Base-by-base conservation (phyloP, 2,888 invertebrate genomes). In the Hartigia nigra region DNA sequence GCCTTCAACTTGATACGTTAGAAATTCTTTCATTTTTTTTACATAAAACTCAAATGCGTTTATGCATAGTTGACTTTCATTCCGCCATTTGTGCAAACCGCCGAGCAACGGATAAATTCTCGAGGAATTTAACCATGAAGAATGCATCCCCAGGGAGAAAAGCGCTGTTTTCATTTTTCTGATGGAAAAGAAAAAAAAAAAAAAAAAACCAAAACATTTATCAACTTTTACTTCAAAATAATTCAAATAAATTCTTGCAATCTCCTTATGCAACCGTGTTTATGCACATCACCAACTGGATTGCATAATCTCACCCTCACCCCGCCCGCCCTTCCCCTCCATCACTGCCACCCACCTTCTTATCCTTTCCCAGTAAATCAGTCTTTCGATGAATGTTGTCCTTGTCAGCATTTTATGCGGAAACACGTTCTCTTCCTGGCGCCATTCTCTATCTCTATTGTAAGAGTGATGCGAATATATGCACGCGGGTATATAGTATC, bases 381-480 rank as follows among this genome's bases (percentile, higher is more conserved):
- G 72, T 72, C 78, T 79, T 78, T 23, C 55, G 55, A 9, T 70
- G 69, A 75, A 70, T 74, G 74, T 75, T 75, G 75, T 69, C 23
- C 23, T 23, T 55, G 55, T 55, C 55, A 55, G 55, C 23, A 55
- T 55, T 55, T 55, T 55, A 55, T 55, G 55, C 55, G 55, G 55
- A 55, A 55, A 55, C 55, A 55, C 55, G 55, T 55, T 55, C 23
- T 55, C 55, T 55, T 55, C 55, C 55, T 55, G 55, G 55, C 23
- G 55, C 55, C 55, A 55, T 55, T 55, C 23, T 55, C 55, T 9
- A 55, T 55, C 55, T 23, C 55, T 23, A 23, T 55, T 55, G 23
- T 23, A 23, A 23, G 55, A 55, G 55, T 23, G 55, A 55, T 23
- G 55, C 55, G 55, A 55, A 14, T 55, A 55, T 23, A 55, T 14